These are phyloP conservation scores for Toxotes chatareus DNA, from an alignment of 2,113 vertebrate genomes.

Conservation along the genomic window DNA sequence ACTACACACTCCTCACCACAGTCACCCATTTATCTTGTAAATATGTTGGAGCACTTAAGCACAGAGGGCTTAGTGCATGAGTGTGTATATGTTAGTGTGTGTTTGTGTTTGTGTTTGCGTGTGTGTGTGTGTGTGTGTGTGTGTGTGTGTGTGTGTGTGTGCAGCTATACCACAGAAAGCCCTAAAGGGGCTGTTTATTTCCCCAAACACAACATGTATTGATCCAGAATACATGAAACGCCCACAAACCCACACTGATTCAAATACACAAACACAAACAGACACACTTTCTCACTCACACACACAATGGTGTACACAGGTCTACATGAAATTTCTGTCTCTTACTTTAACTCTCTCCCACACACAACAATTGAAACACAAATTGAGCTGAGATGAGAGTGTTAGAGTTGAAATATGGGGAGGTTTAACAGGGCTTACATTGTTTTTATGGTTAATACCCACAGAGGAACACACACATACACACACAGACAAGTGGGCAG, in stretches of 20 bases:
- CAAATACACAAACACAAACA: conserved; percentile 18
- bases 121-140: not conserved
- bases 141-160: conserved; percentile 10
- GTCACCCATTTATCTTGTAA: conserved; percentile 40
- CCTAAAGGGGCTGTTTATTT: conserved; percentile 60
- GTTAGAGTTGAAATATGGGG: conserved; percentile 67
- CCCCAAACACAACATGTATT: conserved; percentile 67
- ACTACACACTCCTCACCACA: conserved; percentile 1
- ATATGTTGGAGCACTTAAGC: conserved; percentile 32
- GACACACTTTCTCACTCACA: conserved; percentile 13
- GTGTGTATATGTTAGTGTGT: not conserved
- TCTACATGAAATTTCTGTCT: conserved; percentile 47
- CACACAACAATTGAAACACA: conserved; percentile 56
- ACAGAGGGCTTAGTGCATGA: conserved; percentile 3
- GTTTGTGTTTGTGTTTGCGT: not conserved
- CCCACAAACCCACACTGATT: conserved; percentile 45
- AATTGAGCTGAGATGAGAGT: conserved; percentile 60
- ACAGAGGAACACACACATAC: conserved; percentile 54
- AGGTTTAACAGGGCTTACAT: conserved; percentile 67
- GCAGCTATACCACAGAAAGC: conserved; percentile 39
- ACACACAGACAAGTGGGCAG: conserved; percentile 53
- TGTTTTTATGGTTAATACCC: conserved; percentile 74
- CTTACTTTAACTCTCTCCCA: conserved; percentile 57
- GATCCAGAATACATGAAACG: conserved; percentile 61
- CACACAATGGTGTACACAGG: conserved; percentile 8